These are phyloP conservation scores for Malthinus flaveolus DNA, from an alignment of 2,888 invertebrate species.

Conservation along the genomic window DNA sequence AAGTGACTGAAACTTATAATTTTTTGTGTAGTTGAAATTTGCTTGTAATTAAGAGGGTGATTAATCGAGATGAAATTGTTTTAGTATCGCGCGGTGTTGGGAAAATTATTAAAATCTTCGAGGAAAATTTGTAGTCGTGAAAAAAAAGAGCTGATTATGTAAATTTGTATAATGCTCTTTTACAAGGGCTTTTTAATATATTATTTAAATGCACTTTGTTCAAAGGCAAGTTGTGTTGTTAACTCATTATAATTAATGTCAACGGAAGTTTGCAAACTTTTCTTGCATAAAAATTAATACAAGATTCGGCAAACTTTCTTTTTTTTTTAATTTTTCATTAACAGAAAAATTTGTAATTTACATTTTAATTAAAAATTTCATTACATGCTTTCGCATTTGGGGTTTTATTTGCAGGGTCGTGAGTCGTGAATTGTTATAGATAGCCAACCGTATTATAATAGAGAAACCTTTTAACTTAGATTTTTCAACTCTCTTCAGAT, in stretches of 20 bases:
- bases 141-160: background rate
- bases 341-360: background rate
- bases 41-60: too few relatives aligned
- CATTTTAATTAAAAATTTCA: conserved; percentile 4
- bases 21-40: too few relatives aligned
- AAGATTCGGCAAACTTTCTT: background rate
- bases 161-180: background rate
- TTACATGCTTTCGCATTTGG: background rate
- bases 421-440: too few relatives aligned
- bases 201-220: conserved; percentile 6
- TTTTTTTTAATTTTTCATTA: conserved; percentile 3
- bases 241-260: background rate
- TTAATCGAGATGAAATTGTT: too few relatives aligned
- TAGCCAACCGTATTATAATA: too few relatives aligned
- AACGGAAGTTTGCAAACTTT: conserved; percentile 1
- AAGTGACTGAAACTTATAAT: too few relatives aligned
- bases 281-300: background rate
- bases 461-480: too few relatives aligned
- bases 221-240: background rate
- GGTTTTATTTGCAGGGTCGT: too few relatives aligned
- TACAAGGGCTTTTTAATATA: background rate
- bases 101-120: too few relatives aligned
- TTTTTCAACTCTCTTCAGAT: too few relatives aligned
- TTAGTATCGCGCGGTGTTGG: too few relatives aligned
- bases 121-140: background rate